Conservation (phyloP, 1,140 invertebrate species). For the Trichoplusia ni region DNA sequence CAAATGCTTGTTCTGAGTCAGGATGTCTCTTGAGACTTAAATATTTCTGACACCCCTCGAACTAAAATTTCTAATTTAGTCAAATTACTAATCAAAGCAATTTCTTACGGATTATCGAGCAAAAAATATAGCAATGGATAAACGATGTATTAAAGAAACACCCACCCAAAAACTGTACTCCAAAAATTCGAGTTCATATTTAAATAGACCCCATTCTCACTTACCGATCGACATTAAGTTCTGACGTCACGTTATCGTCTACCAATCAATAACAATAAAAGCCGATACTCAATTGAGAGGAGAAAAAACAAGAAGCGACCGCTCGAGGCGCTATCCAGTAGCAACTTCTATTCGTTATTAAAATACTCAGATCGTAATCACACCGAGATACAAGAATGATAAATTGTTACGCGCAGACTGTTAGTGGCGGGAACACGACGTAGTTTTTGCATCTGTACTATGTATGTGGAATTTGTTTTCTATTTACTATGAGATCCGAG, state of each 20-base stretch:
- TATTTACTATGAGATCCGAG: neutral
- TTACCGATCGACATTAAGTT: neutral
- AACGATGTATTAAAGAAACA: neutral
- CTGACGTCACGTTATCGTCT: conserved; percentile 15
- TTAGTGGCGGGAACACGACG: conserved; percentile 3
- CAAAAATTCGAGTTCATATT: neutral
- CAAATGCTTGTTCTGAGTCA: too few species aligned
- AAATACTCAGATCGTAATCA: conserved; percentile 49
- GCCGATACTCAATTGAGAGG: conserved; percentile 9
- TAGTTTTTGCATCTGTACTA: conserved; percentile 12
- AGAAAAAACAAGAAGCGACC: conserved; percentile 36
- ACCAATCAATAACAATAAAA: conserved; percentile 32
- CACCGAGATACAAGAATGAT: conserved; percentile 48
- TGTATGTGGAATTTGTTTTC: neutral
- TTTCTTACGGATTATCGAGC: too few species aligned
- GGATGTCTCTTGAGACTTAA: too few species aligned
- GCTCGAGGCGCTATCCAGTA: conserved; percentile 53
- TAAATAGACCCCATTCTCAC: neutral
- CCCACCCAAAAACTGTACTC: neutral
- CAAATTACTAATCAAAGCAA: neutral
- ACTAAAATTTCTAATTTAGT: too few species aligned
- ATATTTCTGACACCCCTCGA: too few species aligned
- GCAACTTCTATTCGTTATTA: conserved; percentile 51
- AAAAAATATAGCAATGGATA: too few species aligned
- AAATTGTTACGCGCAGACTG: conserved; percentile 41